A percentile compares a stretch with the other conserved stretches of the same genome.
Conservation (phyloP, 1,140 invertebrate genomes). For the Eufriesea mexicana region DNA sequence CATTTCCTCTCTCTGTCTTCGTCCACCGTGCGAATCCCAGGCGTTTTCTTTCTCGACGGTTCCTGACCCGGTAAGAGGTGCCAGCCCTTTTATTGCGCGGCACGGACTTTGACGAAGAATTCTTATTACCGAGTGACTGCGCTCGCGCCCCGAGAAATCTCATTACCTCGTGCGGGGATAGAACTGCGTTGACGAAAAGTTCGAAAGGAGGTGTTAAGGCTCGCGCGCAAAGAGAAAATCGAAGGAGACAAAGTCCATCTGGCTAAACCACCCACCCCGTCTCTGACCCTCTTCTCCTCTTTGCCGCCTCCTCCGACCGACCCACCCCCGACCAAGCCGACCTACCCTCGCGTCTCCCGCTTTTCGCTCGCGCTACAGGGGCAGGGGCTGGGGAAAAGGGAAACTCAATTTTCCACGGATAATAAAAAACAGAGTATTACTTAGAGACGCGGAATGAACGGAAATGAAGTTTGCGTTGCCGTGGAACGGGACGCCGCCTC, state of each 20-base stretch:
- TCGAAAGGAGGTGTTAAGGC: slow-evolving; percentile 66
- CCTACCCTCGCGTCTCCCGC: too few relatives aligned
- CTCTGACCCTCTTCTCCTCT: not conserved
- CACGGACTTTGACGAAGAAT: slow-evolving; percentile 67
- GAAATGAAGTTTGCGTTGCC: slow-evolving; percentile 53
- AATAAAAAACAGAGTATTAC: slow-evolving; percentile 62
- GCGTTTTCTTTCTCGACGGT: slow-evolving; percentile 6
- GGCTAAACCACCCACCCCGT: slow-evolving; percentile 27
- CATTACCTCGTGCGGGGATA: slow-evolving; percentile 68
- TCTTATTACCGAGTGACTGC: slow-evolving; percentile 68
- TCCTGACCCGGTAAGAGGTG: slow-evolving; percentile 7
- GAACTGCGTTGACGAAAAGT: slow-evolving; percentile 70
- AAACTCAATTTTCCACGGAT: slow-evolving; percentile 68
- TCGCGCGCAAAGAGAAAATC: slow-evolving; percentile 62
- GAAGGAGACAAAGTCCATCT: slow-evolving; percentile 67
- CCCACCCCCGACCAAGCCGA: not conserved
- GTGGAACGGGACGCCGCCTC: slow-evolving; percentile 19
- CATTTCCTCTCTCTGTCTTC: not conserved
- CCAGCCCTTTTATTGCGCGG: slow-evolving; percentile 64
- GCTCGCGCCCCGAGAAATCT: slow-evolving; percentile 68
- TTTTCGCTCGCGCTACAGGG: not conserved
- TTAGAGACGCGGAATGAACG: slow-evolving; percentile 47
- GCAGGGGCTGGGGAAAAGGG: slow-evolving; percentile 42
- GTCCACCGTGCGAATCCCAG: not conserved
- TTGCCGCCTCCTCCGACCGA: not conserved